phyloP scores from a whole-genome alignment of 92 coral and sea anemone genomes.

The Virgularia gustaviana region DNA sequence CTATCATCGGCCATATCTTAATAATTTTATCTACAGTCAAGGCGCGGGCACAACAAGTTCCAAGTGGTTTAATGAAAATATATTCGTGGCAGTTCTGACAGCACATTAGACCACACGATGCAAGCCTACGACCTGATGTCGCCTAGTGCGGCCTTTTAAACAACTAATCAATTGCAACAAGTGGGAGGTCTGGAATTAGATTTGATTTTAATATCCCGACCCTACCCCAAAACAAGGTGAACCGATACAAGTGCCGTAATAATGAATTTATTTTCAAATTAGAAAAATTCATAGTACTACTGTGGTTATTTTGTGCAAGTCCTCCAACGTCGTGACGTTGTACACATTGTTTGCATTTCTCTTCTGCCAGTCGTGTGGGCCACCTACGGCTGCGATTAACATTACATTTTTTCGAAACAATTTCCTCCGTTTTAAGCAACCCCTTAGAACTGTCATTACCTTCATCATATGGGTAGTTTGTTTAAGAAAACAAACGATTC shows the following conservation, averaged over 20 bases:
- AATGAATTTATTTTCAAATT: no score
- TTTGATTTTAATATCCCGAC: background rate
- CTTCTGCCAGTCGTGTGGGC: no score
- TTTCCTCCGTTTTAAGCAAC: background rate
- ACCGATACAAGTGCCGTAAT: background rate
- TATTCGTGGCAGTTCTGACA: background rate
- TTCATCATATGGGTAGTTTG: slow-evolving; percentile 7
- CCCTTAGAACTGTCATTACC: slow-evolving; percentile 19
- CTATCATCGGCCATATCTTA: background rate
- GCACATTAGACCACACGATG: background rate
- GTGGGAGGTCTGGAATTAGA: background rate
- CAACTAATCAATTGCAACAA: background rate
- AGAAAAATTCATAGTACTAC: no score
- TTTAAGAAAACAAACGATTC: slow-evolving; percentile 22
- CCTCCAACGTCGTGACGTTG: no score
- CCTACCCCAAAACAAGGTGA: background rate
- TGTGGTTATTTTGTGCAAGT: no score
- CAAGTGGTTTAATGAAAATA: background rate
- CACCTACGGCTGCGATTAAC: background rate
- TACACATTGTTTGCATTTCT: no score
- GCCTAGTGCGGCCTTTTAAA: background rate
- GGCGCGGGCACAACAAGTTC: background rate
- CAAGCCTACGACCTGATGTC: background rate
- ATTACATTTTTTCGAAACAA: background rate
- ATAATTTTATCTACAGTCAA: background rate